Percentiles rank a stretch among this genome's conserved stretches.
Evolutionary conservation across 2,888 invertebrate genomes (phyloP).

Genomic region (Agrotis puta): DNA sequence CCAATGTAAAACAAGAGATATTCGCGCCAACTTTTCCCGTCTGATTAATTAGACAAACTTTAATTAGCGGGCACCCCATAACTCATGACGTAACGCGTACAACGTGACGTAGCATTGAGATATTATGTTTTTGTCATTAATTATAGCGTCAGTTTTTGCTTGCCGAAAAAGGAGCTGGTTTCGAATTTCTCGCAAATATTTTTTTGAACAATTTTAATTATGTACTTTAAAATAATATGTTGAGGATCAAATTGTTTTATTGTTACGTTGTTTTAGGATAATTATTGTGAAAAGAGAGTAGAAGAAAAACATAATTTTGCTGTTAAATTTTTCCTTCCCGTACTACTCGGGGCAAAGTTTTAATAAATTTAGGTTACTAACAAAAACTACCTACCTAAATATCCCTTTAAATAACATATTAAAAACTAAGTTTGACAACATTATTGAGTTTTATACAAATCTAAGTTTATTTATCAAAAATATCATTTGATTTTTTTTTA

Average conservation of each 20-base stretch:
- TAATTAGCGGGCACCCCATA: conserved; percentile 77
- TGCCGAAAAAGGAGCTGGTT: background rate
- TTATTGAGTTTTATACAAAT: too few species aligned
- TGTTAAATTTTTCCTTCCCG: too few species aligned
- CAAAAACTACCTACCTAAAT: too few species aligned
- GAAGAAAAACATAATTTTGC: background rate
- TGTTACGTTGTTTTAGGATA: background rate
- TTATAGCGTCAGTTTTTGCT: conserved; percentile 34
- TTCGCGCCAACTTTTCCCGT: conserved; percentile 63
- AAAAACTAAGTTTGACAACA: too few species aligned
- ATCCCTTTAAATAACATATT: too few species aligned
- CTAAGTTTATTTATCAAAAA: too few species aligned
- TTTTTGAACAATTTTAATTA: background rate
- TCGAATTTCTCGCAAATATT: background rate
- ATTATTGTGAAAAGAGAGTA: background rate
- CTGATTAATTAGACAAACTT: conserved; percentile 82
- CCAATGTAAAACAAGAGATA: conserved; percentile 62
- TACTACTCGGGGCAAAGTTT: too few species aligned
- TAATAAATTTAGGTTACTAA: too few species aligned
- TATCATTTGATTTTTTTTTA: too few species aligned
- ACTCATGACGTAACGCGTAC: conserved; percentile 71
- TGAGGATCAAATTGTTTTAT: background rate
- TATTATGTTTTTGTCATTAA: conserved; percentile 55
- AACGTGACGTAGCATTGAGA: conserved; percentile 59
- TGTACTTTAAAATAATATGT: background rate